Evolutionary conservation across 2,797 vertebrate genomes (phyloP).

Genomic region (Spinus pinus): DNA sequence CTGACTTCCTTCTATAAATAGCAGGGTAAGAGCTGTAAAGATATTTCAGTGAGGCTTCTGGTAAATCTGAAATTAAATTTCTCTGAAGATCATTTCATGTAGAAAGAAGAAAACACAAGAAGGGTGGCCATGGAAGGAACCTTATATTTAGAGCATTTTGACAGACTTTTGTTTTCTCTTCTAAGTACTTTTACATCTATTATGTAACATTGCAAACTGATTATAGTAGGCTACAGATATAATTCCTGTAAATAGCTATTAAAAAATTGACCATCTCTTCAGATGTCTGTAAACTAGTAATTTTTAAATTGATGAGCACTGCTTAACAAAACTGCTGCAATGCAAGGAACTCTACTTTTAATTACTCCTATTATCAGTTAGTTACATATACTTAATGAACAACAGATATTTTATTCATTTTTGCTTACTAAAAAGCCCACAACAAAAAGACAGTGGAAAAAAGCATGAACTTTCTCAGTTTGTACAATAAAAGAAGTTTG

Average conservation of each 20-base stretch:
- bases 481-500: background rate
- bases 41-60: background rate
- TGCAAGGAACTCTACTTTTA: background rate
- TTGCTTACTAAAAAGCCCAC: background rate
- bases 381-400: background rate
- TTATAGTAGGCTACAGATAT: background rate
- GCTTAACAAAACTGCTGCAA: background rate
- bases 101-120: background rate
- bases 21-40: background rate
- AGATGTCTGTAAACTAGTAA: background rate
- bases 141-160: background rate
- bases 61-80: background rate
- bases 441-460: background rate
- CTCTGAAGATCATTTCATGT: background rate
- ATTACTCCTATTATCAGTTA: background rate
- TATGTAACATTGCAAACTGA: background rate
- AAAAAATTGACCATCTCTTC: background rate
- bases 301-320: background rate
- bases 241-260: background rate
- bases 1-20: background rate
- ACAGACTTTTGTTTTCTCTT: background rate
- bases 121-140: background rate
- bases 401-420: background rate
- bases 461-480: background rate
- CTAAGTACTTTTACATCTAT: background rate